Conservation (phyloP, 2,113 vertebrate species). For the Pseudorasbora parva region DNA sequence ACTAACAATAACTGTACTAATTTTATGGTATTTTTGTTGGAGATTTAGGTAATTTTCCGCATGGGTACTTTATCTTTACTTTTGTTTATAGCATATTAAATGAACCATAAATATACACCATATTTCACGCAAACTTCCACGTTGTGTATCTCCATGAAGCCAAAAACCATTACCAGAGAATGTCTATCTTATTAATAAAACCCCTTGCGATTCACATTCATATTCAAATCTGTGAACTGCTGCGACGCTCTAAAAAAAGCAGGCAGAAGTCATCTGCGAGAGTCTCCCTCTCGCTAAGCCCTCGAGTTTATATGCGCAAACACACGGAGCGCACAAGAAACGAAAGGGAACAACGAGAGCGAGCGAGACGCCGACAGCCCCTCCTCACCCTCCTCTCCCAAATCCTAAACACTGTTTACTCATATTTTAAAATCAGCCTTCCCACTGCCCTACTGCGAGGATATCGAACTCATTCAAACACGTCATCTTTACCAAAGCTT, state of each 20-base stretch:
- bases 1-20: background rate
- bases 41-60: background rate
- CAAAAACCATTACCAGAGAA: slow-evolving; percentile 23
- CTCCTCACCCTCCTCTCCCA: slow-evolving; percentile 60
- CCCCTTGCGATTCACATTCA: slow-evolving; percentile 14
- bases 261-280: slow-evolving; percentile 18
- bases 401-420: slow-evolving; percentile 74
- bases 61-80: background rate
- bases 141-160: background rate
- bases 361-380: slow-evolving; percentile 63
- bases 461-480: slow-evolving; percentile 79
- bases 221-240: slow-evolving; percentile 40
- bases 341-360: slow-evolving; percentile 62
- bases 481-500: slow-evolving; percentile 82
- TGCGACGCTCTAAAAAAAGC: slow-evolving; percentile 24
- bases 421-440: slow-evolving; percentile 76
- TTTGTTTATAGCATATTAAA: background rate
- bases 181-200: slow-evolving; percentile 31
- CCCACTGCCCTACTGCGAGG: slow-evolving; percentile 70
- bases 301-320: slow-evolving; percentile 59
- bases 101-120: background rate
- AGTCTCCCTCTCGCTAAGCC: slow-evolving; percentile 12
- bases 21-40: background rate
- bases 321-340: slow-evolving; percentile 62
- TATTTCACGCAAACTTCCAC: background rate